Evolutionary conservation across 2,888 invertebrate genomes (phyloP).

Genomic region (Theristus sp.): DNA sequence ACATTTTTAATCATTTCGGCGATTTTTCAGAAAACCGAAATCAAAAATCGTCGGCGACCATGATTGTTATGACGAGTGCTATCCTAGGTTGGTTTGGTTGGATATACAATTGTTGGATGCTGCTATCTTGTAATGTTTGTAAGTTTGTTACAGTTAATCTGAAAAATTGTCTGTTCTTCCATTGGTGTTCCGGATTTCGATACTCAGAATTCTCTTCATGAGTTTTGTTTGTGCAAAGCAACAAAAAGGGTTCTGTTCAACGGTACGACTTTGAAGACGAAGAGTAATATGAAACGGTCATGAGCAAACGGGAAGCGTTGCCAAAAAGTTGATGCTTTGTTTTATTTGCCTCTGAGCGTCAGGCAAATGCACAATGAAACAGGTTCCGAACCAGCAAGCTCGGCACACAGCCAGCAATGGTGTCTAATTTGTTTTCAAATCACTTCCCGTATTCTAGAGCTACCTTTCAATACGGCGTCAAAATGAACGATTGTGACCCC

Average conservation of each 20-base stretch:
- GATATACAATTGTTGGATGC: too few species aligned
- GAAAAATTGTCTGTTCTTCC: not conserved
- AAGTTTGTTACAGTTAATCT: not conserved
- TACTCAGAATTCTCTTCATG: not conserved
- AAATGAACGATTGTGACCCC: constrained; percentile 98
- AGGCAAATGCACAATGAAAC: too few species aligned
- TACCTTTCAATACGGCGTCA: constrained; percentile 96
- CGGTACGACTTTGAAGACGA: constrained; percentile 98
- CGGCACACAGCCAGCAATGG: too few species aligned
- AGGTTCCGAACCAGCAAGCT: too few species aligned
- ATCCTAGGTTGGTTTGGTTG: constrained; percentile 48
- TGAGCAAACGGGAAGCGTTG: constrained; percentile 90
- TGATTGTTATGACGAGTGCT: constrained; percentile 79
- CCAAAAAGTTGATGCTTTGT: constrained; percentile 45
- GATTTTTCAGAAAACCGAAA: too few species aligned
- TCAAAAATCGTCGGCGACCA: not conserved
- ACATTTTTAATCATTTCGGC: too few species aligned
- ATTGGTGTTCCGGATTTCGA: not conserved
- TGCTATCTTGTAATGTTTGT: not conserved
- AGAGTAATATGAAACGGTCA: constrained; percentile 94
- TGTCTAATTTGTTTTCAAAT: not conserved
- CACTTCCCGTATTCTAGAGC: too few species aligned
- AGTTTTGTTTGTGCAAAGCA: constrained; percentile 41
- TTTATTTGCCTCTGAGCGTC: too few species aligned
- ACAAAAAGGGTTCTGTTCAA: constrained; percentile 82